Evolutionary conservation across 2,888 invertebrate genomes (phyloP).

Genomic region (Adineta ricciae): DNA sequence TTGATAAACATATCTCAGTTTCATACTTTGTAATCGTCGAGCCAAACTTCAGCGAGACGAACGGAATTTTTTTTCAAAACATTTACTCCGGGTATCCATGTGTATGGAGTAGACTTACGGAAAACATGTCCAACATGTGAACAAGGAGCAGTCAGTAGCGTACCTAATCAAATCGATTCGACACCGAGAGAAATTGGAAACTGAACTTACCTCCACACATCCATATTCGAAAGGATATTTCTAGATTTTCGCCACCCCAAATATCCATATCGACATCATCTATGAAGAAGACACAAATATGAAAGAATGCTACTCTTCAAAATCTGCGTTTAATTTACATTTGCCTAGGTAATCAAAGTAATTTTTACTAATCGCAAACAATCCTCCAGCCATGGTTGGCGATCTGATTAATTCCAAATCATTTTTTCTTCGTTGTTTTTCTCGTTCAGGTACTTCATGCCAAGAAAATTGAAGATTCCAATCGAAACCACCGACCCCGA

Average conservation of each 20-base stretch:
- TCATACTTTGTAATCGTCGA: constrained; percentile 56
- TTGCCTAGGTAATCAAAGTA: constrained; percentile 91
- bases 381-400: constrained; percentile 95
- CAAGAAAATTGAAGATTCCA: constrained; percentile 79
- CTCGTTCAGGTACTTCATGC: constrained; percentile 85
- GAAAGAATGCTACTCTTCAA: too few species aligned
- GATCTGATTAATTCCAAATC: constrained; percentile 54
- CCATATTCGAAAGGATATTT: constrained; percentile 89
- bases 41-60: constrained; percentile 77
- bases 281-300: neutral
- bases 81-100: constrained; percentile 92
- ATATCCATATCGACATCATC: constrained; percentile 70
- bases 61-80: constrained; percentile 91
- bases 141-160: constrained; percentile 89
- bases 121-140: constrained; percentile 99
- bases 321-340: constrained; percentile 53
- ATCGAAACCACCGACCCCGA: constrained; percentile 62
- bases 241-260: constrained; percentile 97
- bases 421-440: constrained; percentile 40
- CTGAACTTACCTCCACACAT: constrained; percentile 85
- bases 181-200: neutral
- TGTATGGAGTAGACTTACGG: constrained; percentile 68
- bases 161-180: constrained; percentile 56
- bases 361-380: constrained; percentile 82
- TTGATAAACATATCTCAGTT: constrained; percentile 37